A percentile compares a stretch with the other conserved stretches of the same genome.
Conservation (phyloP, 2,113 vertebrate genomes). For the Phocoena sinus region DNA sequence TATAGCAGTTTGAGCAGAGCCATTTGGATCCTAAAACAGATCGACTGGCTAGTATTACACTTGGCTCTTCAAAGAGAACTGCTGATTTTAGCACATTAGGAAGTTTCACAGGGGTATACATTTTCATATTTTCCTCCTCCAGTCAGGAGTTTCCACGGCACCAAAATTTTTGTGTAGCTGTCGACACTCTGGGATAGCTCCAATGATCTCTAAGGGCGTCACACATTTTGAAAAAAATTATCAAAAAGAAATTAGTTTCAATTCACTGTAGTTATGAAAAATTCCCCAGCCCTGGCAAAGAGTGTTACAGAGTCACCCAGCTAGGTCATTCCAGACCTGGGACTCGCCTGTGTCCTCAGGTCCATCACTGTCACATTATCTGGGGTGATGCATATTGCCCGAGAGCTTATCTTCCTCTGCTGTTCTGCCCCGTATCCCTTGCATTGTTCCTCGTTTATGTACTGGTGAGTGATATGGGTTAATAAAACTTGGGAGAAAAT, state of each 20-base stretch:
- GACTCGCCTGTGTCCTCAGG: background rate
- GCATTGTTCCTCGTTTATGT: background rate
- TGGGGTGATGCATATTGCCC: background rate
- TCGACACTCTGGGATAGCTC: background rate
- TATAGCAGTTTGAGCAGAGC: constrained; percentile 38
- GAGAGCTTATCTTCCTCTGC: too few relatives aligned
- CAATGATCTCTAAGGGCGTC: background rate
- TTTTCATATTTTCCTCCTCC: constrained; percentile 21
- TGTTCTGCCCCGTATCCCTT: background rate
- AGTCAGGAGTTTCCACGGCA: constrained; percentile 19
- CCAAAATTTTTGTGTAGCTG: background rate
- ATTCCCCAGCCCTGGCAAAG: background rate
- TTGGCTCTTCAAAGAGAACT: constrained; percentile 32
- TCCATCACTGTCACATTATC: rapidly evolving
- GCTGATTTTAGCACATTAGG: constrained; percentile 16
- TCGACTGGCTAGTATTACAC: constrained; percentile 16
- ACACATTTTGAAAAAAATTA: background rate
- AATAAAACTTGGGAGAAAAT: constrained; percentile 55
- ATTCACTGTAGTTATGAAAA: background rate
- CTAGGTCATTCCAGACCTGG: background rate
- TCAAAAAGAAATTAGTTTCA: background rate
- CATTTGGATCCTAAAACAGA: constrained; percentile 46
- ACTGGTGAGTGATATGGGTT: background rate
- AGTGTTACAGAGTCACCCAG: background rate
- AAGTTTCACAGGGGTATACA: background rate